Conservation (phyloP, 2,888 invertebrate genomes). For the Phyllotreta cruciferae region DNA sequence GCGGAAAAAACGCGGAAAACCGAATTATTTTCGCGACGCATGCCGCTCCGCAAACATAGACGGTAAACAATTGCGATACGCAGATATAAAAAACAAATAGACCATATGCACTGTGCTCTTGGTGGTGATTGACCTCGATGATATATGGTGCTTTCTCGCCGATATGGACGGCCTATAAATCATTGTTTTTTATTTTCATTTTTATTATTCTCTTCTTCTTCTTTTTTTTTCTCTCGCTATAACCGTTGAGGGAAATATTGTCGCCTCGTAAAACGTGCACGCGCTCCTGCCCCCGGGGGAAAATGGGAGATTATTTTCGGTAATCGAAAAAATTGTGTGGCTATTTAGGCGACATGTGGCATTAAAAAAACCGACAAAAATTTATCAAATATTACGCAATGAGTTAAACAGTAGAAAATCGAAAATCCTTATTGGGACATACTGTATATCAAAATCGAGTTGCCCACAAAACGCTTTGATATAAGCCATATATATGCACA, state of each 20-base stretch:
- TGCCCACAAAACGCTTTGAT: too few relatives aligned
- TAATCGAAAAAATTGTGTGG: background rate
- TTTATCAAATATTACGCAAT: too few relatives aligned
- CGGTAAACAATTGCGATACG: slow-evolving; percentile 50
- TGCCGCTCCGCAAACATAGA: slow-evolving; percentile 54
- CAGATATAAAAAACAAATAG: slow-evolving; percentile 58
- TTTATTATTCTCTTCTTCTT: slow-evolving; percentile 33
- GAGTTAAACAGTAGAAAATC: too few relatives aligned
- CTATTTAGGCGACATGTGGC: background rate
- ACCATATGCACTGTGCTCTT: slow-evolving; percentile 51
- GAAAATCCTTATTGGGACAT: too few relatives aligned
- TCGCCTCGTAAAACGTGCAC: background rate
- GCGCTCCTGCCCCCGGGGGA: too few relatives aligned
- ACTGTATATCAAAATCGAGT: too few relatives aligned
- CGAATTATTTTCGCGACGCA: slow-evolving; percentile 52
- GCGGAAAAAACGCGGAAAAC: slow-evolving; percentile 36
- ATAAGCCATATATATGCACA: too few relatives aligned
- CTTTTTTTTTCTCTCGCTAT: slow-evolving; percentile 21
- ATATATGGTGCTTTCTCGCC: slow-evolving; percentile 42
- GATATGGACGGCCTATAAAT: slow-evolving; percentile 45
- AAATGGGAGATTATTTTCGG: background rate
- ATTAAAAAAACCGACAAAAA: too few relatives aligned
- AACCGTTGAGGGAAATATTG: slow-evolving; percentile 8
- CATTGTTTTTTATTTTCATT: slow-evolving; percentile 22
- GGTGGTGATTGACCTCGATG: slow-evolving; percentile 54